These are phyloP conservation scores for Plotosus lineatus DNA, from an alignment of 2,113 vertebrate genomes.

Conservation along the genomic window DNA sequence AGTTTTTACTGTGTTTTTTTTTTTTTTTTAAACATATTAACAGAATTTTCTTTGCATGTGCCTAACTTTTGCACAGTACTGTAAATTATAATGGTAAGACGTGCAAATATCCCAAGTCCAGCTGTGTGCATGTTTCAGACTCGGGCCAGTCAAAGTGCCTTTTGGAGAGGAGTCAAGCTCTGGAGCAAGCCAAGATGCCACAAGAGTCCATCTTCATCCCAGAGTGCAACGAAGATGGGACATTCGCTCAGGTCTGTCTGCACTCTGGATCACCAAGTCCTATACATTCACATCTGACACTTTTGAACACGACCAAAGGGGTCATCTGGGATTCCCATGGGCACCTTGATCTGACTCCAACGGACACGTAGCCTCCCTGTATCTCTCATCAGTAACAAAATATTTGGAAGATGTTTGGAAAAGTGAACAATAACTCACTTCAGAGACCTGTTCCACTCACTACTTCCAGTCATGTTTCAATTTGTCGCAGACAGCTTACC, in stretches of 20 bases:
- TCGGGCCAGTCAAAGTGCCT: conserved; percentile 91
- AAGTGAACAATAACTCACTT: conserved; percentile 31
- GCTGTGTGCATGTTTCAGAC: conserved; percentile 69
- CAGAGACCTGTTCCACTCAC: conserved; percentile 15
- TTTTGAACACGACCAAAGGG: neutral
- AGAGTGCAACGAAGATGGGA: conserved; percentile 93
- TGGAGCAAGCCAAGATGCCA: conserved; percentile 88
- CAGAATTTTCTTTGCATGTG: no score
- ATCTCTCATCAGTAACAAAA: conserved; percentile 37
- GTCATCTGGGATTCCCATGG: neutral
- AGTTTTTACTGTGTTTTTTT: no score
- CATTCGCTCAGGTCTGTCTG: conserved; percentile 87
- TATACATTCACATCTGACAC: conserved; percentile 26
- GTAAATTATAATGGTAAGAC: no score
- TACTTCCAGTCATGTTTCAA: conserved; percentile 16
- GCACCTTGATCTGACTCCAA: conserved; percentile 17
- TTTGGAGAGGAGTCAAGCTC: conserved; percentile 84
- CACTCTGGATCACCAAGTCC: neutral
- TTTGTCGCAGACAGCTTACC: conserved; percentile 30
- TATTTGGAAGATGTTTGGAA: conserved; percentile 29
- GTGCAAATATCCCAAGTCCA: neutral
- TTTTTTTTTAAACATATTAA: no score
- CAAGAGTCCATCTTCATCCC: conserved; percentile 96
- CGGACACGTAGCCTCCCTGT: neutral
- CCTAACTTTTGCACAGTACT: no score